Conservation (phyloP, 2,113 vertebrate genomes). For the Xiphophorus couchianus region DNA sequence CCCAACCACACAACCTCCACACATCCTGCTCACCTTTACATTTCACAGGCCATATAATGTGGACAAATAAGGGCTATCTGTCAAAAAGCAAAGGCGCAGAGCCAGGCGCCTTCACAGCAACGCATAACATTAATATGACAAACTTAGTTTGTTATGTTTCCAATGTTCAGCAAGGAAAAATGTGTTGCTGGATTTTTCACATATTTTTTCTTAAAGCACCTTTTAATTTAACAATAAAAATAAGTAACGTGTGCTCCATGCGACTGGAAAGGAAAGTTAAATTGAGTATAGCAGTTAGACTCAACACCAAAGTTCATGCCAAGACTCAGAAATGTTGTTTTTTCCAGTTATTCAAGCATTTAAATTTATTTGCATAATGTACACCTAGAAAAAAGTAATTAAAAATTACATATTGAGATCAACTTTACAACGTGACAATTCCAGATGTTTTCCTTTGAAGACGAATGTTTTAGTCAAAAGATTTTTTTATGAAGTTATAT, state of each 20-base stretch:
- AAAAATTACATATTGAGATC: too few relatives aligned
- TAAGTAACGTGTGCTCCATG: background rate
- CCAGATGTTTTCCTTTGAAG: background rate
- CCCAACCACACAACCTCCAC: slow-evolving; percentile 23
- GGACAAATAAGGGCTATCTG: slow-evolving; percentile 67
- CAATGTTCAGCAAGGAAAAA: slow-evolving; percentile 34
- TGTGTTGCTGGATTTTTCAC: slow-evolving; percentile 24
- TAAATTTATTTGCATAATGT: background rate
- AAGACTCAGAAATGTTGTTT: background rate
- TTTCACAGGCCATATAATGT: slow-evolving; percentile 66
- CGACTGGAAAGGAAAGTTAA: background rate
- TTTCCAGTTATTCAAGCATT: background rate
- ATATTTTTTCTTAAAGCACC: background rate
- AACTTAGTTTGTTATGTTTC: slow-evolving; percentile 46
- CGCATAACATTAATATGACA: background rate
- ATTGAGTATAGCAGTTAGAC: background rate
- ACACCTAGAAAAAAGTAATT: too few relatives aligned
- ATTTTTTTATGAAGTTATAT: too few relatives aligned
- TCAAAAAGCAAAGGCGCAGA: slow-evolving; percentile 34
- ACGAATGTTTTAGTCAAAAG: background rate
- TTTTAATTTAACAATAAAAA: background rate
- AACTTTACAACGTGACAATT: background rate
- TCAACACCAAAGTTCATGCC: background rate
- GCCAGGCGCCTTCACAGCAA: slow-evolving; percentile 13
- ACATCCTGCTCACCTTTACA: slow-evolving; percentile 50